These are phyloP conservation scores for Phenganax marumi DNA, from an alignment of 92 coral and sea anemone species.

Conservation along the genomic window DNA sequence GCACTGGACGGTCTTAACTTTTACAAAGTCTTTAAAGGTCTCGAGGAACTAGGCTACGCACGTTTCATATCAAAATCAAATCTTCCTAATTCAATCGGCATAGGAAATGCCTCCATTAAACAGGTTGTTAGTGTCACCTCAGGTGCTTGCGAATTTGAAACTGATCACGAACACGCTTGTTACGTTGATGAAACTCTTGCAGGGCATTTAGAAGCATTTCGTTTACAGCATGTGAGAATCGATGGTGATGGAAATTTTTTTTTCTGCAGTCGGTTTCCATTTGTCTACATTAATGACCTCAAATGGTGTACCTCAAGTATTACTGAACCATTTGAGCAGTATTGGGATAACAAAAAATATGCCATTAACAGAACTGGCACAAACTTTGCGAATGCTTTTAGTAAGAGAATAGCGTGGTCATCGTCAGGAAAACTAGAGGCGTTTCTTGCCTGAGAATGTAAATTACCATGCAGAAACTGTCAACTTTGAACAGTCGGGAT, in stretches of 20 bases:
- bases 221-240: not conserved
- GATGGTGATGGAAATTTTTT: slow-evolving; percentile 46
- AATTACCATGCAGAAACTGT: slow-evolving; percentile 15
- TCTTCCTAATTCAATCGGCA: slow-evolving; percentile 49
- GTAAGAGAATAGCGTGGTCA: slow-evolving; percentile 36
- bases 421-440: slow-evolving; percentile 21
- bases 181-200: no score
- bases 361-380: slow-evolving; percentile 21
- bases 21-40: slow-evolving; percentile 31
- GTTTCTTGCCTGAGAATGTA: not conserved
- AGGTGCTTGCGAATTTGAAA: no score
- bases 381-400: slow-evolving; percentile 20
- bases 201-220: slow-evolving; percentile 33
- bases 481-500: slow-evolving; percentile 1
- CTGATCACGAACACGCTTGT: no score
- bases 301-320: not conserved
- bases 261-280: slow-evolving; percentile 43
- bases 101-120: slow-evolving; percentile 1
- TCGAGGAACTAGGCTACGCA: slow-evolving; percentile 16
- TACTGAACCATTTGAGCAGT: slow-evolving; percentile 11
- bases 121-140: not conserved
- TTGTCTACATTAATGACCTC: slow-evolving; percentile 18
- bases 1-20: slow-evolving; percentile 38
- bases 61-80: slow-evolving; percentile 25
- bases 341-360: slow-evolving; percentile 26